phyloP scores from a whole-genome alignment of 2,797 vertebrate species.

The Centropyge bicolor region DNA sequence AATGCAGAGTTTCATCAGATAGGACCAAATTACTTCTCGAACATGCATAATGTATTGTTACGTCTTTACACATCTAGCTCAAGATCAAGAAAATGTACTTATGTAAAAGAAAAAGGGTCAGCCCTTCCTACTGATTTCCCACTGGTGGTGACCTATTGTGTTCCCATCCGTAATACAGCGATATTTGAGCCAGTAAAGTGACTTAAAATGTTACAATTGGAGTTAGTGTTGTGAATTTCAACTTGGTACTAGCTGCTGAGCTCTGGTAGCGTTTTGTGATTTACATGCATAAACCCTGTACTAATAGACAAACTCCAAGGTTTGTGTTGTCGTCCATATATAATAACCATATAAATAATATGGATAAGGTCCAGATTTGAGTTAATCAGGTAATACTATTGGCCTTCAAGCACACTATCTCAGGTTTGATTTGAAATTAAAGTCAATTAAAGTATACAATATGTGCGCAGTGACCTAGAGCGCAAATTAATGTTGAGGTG shows the following conservation, averaged over 20 bases:
- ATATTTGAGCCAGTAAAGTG: conserved; percentile 10
- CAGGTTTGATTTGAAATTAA: conserved; percentile 39
- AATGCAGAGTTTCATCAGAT: conserved; percentile 73
- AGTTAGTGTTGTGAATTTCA: conserved; percentile 16
- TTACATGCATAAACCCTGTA: background rate
- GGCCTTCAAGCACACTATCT: conserved; percentile 31
- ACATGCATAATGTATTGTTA: conserved; percentile 78
- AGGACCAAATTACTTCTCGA: conserved; percentile 65
- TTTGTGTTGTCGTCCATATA: background rate
- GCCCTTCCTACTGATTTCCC: conserved; percentile 35
- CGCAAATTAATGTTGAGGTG: conserved; percentile 53
- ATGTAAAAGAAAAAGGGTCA: conserved; percentile 53
- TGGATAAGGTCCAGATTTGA: conserved; percentile 2
- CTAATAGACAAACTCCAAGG: background rate
- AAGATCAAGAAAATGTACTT: conserved; percentile 63
- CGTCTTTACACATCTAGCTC: conserved; percentile 72
- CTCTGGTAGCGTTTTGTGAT: background rate
- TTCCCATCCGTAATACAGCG: conserved; percentile 13
- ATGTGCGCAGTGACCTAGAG: conserved; percentile 46
- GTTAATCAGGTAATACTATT: conserved; percentile 26
- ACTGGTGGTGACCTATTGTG: conserved; percentile 26
- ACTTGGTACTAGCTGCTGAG: background rate
- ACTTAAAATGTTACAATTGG: conserved; percentile 24
- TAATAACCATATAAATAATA: conserved; percentile 1
- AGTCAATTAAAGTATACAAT: conserved; percentile 39